Evolutionary conservation across 2,797 vertebrate species (phyloP).

Genomic region (Pseudochromis fuscus): DNA sequence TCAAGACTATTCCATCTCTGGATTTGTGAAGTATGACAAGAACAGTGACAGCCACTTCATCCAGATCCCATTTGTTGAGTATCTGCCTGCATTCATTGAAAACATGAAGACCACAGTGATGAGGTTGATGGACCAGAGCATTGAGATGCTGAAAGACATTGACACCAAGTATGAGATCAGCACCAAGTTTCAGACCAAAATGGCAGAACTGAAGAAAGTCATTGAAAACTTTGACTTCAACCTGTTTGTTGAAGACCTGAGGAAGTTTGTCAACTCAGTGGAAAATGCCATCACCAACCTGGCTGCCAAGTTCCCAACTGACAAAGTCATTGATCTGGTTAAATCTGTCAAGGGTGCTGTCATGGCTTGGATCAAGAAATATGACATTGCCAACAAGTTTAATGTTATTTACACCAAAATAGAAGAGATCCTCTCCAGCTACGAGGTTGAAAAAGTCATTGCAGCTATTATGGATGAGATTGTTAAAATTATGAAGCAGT

Average conservation of each 20-base stretch:
- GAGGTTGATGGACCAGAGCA: slow-evolving; percentile 76
- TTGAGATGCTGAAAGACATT: slow-evolving; percentile 85
- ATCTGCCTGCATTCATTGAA: slow-evolving; percentile 87
- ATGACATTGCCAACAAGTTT: slow-evolving; percentile 86
- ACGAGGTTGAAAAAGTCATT: slow-evolving; percentile 87
- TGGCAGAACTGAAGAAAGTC: slow-evolving; percentile 84
- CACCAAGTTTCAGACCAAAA: slow-evolving; percentile 81
- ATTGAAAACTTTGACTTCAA: slow-evolving; percentile 86
- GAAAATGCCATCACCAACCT: slow-evolving; percentile 79
- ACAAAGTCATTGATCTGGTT: slow-evolving; percentile 84
- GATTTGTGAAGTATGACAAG: slow-evolving; percentile 93
- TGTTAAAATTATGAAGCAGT: slow-evolving; percentile 86
- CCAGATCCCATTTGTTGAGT: slow-evolving; percentile 89
- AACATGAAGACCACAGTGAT: slow-evolving; percentile 81
- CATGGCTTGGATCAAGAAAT: slow-evolving; percentile 81
- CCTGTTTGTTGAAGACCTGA: slow-evolving; percentile 81
- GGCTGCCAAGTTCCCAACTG: slow-evolving; percentile 76
- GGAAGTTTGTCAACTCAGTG: slow-evolving; percentile 71
- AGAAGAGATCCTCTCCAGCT: slow-evolving; percentile 85
- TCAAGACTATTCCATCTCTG: slow-evolving; percentile 89
- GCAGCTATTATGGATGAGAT: slow-evolving; percentile 87
- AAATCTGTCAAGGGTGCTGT: slow-evolving; percentile 83
- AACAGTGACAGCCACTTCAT: slow-evolving; percentile 89
- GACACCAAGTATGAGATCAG: slow-evolving; percentile 85
- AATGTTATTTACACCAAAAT: slow-evolving; percentile 76